A percentile compares a stretch with the other conserved stretches of the same genome.
These are phyloP conservation scores for Apostichopus parvimensis DNA, from an alignment of 35 echinoderm and acorn worm genomes.

Conservation along the genomic window DNA sequence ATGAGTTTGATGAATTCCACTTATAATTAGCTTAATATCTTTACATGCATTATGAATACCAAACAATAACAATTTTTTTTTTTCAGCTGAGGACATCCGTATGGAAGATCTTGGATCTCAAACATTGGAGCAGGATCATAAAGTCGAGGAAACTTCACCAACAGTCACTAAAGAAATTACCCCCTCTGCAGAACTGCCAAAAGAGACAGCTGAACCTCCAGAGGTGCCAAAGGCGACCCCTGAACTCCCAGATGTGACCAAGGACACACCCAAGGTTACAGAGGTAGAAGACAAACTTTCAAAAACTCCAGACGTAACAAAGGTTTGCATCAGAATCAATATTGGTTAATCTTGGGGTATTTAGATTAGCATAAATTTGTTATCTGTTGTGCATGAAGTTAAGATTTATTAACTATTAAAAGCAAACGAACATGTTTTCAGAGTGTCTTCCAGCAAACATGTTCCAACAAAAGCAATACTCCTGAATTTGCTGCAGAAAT, in stretches of 20 bases:
- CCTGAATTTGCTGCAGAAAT: no score
- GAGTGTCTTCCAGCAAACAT: no score
- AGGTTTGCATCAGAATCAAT: neutral
- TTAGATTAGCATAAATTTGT: no score
- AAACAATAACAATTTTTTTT: conserved; percentile 19
- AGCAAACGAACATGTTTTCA: no score
- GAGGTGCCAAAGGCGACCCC: neutral
- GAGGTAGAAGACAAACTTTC: neutral
- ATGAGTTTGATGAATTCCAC: neutral
- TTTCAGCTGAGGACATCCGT: conserved; percentile 76
- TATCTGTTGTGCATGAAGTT: no score
- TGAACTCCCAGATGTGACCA: neutral
- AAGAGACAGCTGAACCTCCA: neutral
- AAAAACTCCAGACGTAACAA: neutral
- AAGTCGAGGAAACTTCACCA: neutral
- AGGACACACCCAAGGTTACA: neutral
- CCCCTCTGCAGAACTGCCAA: neutral
- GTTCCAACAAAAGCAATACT: no score
- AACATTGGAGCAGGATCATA: conserved; percentile 30
- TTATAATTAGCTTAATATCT: neutral
- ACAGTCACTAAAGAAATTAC: neutral
- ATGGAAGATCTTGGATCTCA: conserved; percentile 62
- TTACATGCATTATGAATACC: no score
- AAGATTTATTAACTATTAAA: no score
- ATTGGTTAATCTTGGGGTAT: no score